A percentile compares a stretch with the other conserved stretches of the same genome.
Conservation (phyloP, 2,888 invertebrate genomes). For the Hyalella azteca region DNA sequence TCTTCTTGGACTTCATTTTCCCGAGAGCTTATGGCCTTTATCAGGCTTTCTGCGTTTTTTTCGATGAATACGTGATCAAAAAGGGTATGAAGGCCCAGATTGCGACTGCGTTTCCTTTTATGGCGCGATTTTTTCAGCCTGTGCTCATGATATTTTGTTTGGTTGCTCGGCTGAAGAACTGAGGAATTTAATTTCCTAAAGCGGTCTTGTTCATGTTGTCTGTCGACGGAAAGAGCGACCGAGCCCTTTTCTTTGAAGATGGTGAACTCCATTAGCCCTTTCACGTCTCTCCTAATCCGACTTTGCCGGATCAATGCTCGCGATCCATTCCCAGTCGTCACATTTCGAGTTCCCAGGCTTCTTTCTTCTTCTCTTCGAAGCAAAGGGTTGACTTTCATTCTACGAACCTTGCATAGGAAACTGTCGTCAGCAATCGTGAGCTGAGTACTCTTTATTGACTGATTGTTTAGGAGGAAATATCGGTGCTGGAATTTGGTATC, state of each 20-base stretch:
- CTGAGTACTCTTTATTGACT: too few species aligned
- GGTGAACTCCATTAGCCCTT: constrained; percentile 24
- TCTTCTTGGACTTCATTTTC: not conserved
- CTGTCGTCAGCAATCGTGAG: too few species aligned
- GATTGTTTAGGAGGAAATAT: too few species aligned
- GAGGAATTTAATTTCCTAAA: not conserved
- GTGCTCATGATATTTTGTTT: not conserved
- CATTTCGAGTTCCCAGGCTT: too few species aligned
- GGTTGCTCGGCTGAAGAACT: not conserved
- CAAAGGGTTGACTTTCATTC: too few species aligned
- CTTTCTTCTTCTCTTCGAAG: too few species aligned
- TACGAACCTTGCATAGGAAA: too few species aligned
- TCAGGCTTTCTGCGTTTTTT: not conserved
- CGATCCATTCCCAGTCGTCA: too few species aligned
- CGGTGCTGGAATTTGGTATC: too few species aligned
- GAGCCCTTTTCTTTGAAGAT: not conserved
- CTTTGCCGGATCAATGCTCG: not conserved
- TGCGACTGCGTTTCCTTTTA: not conserved
- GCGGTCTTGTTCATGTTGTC: not conserved
- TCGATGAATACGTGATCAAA: constrained; percentile 2
- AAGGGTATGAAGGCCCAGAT: not conserved
- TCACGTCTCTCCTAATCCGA: not conserved
- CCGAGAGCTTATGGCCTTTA: not conserved
- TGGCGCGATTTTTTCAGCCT: constrained; percentile 8
- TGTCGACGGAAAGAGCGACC: not conserved